Evolutionary conservation across 2,888 invertebrate genomes (phyloP).

Genomic region (Carabus problematicus): DNA sequence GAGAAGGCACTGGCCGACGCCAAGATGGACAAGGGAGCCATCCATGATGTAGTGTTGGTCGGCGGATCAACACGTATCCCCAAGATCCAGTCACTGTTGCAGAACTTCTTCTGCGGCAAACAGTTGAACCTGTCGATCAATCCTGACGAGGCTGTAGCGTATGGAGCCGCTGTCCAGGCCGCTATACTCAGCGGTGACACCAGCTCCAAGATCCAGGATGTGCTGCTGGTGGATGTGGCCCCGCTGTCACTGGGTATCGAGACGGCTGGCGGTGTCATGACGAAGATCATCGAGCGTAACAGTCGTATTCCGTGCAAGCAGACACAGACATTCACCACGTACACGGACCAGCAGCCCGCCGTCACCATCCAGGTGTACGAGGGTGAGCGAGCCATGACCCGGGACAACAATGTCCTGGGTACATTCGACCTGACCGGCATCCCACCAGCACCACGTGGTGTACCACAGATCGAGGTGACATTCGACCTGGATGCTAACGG

Average conservation of each 20-base stretch:
- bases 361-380: constrained; percentile 69
- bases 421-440: constrained; percentile 73
- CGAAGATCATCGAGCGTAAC: constrained; percentile 67
- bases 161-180: constrained; percentile 57
- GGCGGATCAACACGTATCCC: constrained; percentile 84
- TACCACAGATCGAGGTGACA: constrained; percentile 73
- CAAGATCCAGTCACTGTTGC: constrained; percentile 76
- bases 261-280: constrained; percentile 83
- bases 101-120: constrained; percentile 75
- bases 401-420: constrained; percentile 75
- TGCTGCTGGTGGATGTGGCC: constrained; percentile 73
- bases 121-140: constrained; percentile 56
- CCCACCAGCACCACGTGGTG: constrained; percentile 73
- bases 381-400: constrained; percentile 83
- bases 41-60: constrained; percentile 82
- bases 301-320: constrained; percentile 66
- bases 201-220: constrained; percentile 77
- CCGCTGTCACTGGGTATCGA: constrained; percentile 78
- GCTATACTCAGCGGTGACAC: constrained; percentile 58
- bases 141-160: constrained; percentile 57
- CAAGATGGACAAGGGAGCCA: constrained; percentile 76
- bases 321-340: constrained; percentile 69
- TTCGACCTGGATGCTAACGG: constrained; percentile 80
- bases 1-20: constrained; percentile 78
- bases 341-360: constrained; percentile 71